phyloP scores from a whole-genome alignment of 2,888 invertebrate genomes.

The Hypomecis punctinalis region DNA sequence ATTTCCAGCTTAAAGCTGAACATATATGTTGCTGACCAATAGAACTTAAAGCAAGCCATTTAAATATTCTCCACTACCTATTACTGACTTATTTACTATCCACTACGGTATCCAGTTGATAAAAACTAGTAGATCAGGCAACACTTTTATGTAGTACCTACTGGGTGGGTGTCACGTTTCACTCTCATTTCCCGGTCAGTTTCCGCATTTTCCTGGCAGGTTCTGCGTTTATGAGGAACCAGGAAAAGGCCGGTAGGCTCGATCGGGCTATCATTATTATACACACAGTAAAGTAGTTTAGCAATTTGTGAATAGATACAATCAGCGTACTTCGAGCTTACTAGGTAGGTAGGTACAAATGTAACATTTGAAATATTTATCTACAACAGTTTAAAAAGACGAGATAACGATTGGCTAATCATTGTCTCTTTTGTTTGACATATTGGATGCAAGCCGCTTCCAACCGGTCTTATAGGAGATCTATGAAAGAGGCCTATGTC shows the following conservation, averaged over 20 bases:
- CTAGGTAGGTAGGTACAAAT: no score
- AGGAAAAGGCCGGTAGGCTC: conserved; percentile 56
- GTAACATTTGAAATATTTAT: no score
- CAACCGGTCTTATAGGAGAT: no score
- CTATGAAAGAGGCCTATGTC: no score
- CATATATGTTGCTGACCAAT: no score
- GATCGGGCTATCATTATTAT: conserved; percentile 55
- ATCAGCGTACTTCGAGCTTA: no score
- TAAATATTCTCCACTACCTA: conserved; percentile 35
- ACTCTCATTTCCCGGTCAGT: conserved; percentile 57
- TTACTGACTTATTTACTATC: conserved; percentile 36
- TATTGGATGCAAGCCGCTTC: no score
- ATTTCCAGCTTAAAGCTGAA: no score
- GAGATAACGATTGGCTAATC: no score
- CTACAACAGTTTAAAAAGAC: no score
- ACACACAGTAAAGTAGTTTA: conserved; percentile 27
- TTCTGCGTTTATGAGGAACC: conserved; percentile 56
- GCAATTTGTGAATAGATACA: neutral
- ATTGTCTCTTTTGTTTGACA: no score
- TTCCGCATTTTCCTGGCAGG: conserved; percentile 64
- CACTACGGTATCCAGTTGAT: conserved; percentile 30
- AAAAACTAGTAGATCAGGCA: conserved; percentile 26
- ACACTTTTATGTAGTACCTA: conserved; percentile 44
- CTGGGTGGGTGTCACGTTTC: conserved; percentile 55
- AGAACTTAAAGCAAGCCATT: no score